A percentile compares a stretch with the other conserved stretches of the same genome.
These are phyloP conservation scores for Cyrtonyx montezumae DNA, from an alignment of 2,113 vertebrate species.

Conservation along the genomic window DNA sequence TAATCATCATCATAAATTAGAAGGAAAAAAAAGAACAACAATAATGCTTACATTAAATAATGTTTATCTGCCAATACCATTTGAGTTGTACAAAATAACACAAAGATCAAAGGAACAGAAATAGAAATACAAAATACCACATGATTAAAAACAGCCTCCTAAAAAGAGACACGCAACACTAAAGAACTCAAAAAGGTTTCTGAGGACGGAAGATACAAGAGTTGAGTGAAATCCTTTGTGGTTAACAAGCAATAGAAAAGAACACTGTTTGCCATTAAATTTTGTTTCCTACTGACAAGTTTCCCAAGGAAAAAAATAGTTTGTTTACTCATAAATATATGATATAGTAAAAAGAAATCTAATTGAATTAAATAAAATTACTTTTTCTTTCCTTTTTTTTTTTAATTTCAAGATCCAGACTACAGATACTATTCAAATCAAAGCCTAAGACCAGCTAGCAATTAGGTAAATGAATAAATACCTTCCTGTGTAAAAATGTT, in stretches of 20 bases:
- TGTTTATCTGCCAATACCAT: neutral
- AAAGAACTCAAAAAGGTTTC: neutral
- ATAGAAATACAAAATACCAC: neutral
- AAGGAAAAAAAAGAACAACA: neutral
- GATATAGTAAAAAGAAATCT: neutral
- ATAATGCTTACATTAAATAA: neutral
- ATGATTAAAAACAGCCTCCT: neutral
- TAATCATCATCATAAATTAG: neutral
- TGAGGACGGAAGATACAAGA: neutral
- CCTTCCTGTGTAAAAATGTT: neutral
- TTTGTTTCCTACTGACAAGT: neutral
- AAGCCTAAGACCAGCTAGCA: neutral
- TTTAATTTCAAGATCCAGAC: neutral
- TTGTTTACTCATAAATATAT: neutral
- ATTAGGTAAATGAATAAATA: neutral
- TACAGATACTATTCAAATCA: neutral
- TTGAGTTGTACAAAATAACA: conserved; percentile 8
- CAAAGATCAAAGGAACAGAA: conserved; percentile 4
- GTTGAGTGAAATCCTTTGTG: neutral
- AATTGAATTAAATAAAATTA: neutral
- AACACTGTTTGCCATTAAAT: neutral
- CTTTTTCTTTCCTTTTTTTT: neutral
- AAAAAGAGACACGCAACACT: neutral
- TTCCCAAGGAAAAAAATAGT: neutral
- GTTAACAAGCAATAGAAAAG: neutral